Evolutionary conservation across 2,113 vertebrate species (phyloP).

Genomic region (Sitta europaea): DNA sequence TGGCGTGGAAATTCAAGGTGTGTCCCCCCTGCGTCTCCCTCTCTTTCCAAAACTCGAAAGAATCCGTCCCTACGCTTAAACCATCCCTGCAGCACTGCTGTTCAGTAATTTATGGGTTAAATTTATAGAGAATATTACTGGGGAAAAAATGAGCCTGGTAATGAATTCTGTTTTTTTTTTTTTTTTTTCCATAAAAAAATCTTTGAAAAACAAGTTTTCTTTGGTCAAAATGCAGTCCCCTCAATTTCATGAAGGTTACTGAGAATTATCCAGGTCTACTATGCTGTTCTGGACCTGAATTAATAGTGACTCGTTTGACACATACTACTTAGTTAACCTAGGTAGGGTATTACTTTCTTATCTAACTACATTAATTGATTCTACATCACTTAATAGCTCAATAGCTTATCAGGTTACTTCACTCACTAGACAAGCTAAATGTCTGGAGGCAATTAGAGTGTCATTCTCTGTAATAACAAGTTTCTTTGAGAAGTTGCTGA

Average conservation of each 20-base stretch:
- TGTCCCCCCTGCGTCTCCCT: rapidly evolving
- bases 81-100: not conserved
- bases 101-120: not conserved
- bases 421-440: slow-evolving; percentile 68
- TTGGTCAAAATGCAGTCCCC: not conserved
- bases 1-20: not conserved
- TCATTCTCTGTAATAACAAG: slow-evolving; percentile 72
- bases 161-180: not conserved
- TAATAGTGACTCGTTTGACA: slow-evolving; percentile 62
- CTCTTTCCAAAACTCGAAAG: not conserved
- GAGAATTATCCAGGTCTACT: not conserved
- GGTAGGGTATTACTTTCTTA: slow-evolving; percentile 70
- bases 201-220: not conserved
- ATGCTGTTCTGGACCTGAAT: not conserved
- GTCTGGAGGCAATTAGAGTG: slow-evolving; percentile 72
- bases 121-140: not conserved
- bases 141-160: not conserved
- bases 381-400: slow-evolving; percentile 73
- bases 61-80: not conserved
- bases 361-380: slow-evolving; percentile 73
- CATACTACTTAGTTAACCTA: slow-evolving; percentile 62
- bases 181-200: not conserved
- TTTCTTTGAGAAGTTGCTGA: slow-evolving; percentile 74
- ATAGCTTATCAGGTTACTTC: slow-evolving; percentile 71
- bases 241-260: not conserved